Evolutionary conservation across 2,113 vertebrate species (phyloP).

Genomic region (Amphiprion ocellaris): DNA sequence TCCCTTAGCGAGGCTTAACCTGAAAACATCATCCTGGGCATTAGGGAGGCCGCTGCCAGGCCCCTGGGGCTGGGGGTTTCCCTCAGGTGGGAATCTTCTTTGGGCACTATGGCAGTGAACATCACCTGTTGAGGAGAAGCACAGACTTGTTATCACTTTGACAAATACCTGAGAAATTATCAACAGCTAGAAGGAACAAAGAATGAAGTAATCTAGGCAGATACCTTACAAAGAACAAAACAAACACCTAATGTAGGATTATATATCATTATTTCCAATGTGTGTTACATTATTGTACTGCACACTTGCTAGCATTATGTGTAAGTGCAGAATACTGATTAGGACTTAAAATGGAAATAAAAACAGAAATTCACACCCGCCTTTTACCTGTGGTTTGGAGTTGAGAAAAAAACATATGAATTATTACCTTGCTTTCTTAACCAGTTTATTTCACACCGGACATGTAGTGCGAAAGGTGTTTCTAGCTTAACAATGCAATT

Average conservation of each 20-base stretch:
- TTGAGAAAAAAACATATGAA: background rate
- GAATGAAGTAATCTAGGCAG: background rate
- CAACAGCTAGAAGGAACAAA: background rate
- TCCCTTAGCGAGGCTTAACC: slow-evolving; percentile 89
- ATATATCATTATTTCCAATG: background rate
- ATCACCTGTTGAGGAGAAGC: slow-evolving; percentile 84
- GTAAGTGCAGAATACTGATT: no score
- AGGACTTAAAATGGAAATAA: no score
- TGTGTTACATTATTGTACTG: background rate
- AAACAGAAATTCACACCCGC: no score
- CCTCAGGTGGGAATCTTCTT: slow-evolving; percentile 74
- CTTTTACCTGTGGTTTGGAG: no score
- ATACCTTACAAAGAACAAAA: no score
- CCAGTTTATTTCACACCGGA: background rate
- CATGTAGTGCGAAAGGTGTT: background rate
- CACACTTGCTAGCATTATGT: background rate
- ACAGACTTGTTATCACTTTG: slow-evolving; percentile 22
- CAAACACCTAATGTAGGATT: no score
- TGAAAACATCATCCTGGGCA: slow-evolving; percentile 84
- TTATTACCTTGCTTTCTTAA: background rate
- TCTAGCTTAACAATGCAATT: background rate
- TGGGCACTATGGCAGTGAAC: slow-evolving; percentile 82
- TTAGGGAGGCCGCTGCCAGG: slow-evolving; percentile 71
- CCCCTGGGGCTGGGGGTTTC: slow-evolving; percentile 77
- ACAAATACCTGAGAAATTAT: background rate